These are phyloP conservation scores for Aptenodytes patagonicus DNA, from an alignment of 2,113 vertebrate species.

Conservation along the genomic window DNA sequence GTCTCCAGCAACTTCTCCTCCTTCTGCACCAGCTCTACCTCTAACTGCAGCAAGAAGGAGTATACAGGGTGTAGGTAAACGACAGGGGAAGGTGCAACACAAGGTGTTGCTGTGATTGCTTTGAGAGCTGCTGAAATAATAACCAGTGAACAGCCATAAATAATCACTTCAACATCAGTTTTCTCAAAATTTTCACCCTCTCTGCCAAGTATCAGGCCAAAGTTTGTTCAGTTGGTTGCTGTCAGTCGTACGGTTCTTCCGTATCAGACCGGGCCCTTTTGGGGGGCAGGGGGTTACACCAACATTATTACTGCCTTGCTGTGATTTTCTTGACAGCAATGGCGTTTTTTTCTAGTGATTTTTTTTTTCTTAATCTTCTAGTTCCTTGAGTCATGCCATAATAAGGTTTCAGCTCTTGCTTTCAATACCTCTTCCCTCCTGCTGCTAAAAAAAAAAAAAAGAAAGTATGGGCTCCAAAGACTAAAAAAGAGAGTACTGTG, in stretches of 20 bases:
- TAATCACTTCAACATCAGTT: background rate
- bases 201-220: background rate
- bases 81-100: background rate
- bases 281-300: background rate
- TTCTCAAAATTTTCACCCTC: background rate
- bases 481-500: background rate
- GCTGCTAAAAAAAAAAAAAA: background rate
- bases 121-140: background rate
- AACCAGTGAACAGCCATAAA: background rate
- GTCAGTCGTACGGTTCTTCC: accelerated
- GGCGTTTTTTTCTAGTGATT: background rate
- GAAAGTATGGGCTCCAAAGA: background rate
- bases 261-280: background rate
- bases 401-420: background rate
- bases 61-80: background rate
- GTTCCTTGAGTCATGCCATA: background rate
- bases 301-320: background rate
- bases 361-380: background rate
- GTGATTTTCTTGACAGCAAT: background rate
- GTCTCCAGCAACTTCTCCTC: conserved; percentile 85
- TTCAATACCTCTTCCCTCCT: background rate
- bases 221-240: background rate
- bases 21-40: conserved; percentile 78
- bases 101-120: background rate
- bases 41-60: conserved; percentile 73